Evolutionary conservation across 2,113 vertebrate species (phyloP), one percentile per base, ranked within the genome.

Genomic region (Laterallus jamaicensis): DNA sequence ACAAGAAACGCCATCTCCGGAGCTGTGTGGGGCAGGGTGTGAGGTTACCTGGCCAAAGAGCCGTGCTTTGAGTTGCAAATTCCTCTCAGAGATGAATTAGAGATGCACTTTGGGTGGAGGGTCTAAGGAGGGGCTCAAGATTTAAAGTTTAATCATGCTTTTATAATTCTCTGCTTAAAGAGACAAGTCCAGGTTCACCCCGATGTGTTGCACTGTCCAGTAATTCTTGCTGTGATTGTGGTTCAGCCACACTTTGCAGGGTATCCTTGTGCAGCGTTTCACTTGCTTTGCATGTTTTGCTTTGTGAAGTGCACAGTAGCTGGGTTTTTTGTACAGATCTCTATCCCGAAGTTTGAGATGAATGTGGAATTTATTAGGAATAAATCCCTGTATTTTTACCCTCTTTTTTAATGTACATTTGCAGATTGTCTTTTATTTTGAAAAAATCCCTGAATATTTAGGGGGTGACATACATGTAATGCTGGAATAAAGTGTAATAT

Each of bases 1-100:
- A 75, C 21, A 22, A n/a, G 39, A 29, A n/a, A 3, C 3, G 4
- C n/a, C 15, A 2, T 20, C 76, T 42, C 83, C 0, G 0, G 44
- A 47, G 47, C 73, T 47, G 32, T 12, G 32, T 6, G 82, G 8
- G 63, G 35, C 35, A 28, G 44, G 11, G 32, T 64, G 8, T 32
- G 69, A 22, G 59, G 55, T 21, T 26, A 13, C 52, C 40, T 77
- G 82, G 11, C 40, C 68, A 17, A n/a, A 67, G 47, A 70, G 63
- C 83, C 67, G 31, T 2, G 2, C 77, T 71, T 17, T 66, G 22
- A 59, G 52, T 26, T 15, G 2, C 40, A 56, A 1, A 35, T 60
- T 26, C 7, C 5, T 74, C 25, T 52, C 32, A 11, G 52, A 84
- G 19, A 50, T 2, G 8, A 42, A 66, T 35, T 4, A 75, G 76